Evolutionary conservation across 2,888 invertebrate species (phyloP).

Genomic region (Aporophyla nigra): DNA sequence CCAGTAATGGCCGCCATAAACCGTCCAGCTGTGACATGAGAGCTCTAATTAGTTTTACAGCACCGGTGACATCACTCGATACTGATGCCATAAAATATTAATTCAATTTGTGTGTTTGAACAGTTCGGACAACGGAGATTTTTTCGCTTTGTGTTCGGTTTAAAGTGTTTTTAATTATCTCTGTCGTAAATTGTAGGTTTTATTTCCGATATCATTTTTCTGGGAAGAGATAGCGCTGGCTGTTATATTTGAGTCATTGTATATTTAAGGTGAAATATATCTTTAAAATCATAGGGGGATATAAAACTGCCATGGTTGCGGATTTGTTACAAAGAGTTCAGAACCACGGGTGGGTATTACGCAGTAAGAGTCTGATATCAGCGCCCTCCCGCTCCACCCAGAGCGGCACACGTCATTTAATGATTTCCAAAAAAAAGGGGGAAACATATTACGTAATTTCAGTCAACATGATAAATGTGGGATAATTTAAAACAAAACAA

Average conservation of each 20-base stretch:
- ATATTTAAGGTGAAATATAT: too few species aligned
- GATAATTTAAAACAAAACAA: background rate
- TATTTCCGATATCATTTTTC: conserved; percentile 21
- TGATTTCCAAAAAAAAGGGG: too few species aligned
- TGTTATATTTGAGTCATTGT: background rate
- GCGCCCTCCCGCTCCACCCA: too few species aligned
- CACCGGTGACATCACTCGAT: conserved; percentile 73
- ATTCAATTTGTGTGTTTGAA: conserved; percentile 74
- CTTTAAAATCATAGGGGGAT: too few species aligned
- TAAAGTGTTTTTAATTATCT: conserved; percentile 71
- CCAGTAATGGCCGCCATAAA: conserved; percentile 72
- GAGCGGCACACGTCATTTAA: too few species aligned
- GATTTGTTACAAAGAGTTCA: too few species aligned
- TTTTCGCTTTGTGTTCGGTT: conserved; percentile 39
- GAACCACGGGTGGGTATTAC: too few species aligned
- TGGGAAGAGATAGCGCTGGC: background rate
- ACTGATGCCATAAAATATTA: conserved; percentile 73
- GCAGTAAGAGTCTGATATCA: too few species aligned
- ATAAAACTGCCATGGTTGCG: too few species aligned
- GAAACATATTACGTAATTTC: too few species aligned
- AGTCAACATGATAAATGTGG: too few species aligned
- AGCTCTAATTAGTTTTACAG: conserved; percentile 82
- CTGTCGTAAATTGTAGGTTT: conserved; percentile 38
- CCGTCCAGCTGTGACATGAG: conserved; percentile 70
- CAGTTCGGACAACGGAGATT: conserved; percentile 34